Base-by-base conservation (phyloP, 1,140 invertebrate species). In the Zaprionus vittiger region DNA sequence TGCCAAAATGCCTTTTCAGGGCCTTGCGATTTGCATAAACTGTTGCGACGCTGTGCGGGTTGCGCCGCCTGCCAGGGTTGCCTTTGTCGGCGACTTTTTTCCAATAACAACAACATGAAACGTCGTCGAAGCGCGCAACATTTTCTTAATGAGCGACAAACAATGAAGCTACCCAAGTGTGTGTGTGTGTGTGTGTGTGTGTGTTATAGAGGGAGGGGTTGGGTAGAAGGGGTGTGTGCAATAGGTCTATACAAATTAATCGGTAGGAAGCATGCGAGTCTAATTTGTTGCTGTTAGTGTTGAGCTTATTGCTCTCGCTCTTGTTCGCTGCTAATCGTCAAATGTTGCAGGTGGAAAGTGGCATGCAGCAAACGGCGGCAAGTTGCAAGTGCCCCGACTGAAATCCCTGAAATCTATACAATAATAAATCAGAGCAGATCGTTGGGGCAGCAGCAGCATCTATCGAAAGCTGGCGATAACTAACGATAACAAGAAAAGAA, bases 61-160 rank as follows among this genome's bases (percentile, higher is more conserved):
- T 47, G 41, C 41, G n/a, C 41, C 38, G 38, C 38, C 63, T 67
- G 56, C 71, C 44, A 56, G 65, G 20, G 14, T 74, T 37, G 64
- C 76, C 84, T 87, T 87, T 89, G 83, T 87, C 83, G 83, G 83
- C 81, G 67, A 44, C 54, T 26, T 52, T 61, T 63, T 38, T 69
- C 38, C 52, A 15, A 22, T 14, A 57, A 26, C 31, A 61, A 63
- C 56, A 49, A 63, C 60, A 41, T 20, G 15, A 52, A 73, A n/a
- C 67, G 59, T 71, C 80, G 79, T 71, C 78, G 83, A 87, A 83
- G 83, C 83, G 77, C 77, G 78, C 78, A 89, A 81, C 77, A 87
- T 89, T 85, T 87, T 73, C 84, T 73, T 87, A 87, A 87, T 87
- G 84, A 87, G 84, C 81, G 72, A 71, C 84, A 89, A 84, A 83